phyloP scores from a whole-genome alignment of 2,797 vertebrate species.

The Helostoma temminkii region DNA sequence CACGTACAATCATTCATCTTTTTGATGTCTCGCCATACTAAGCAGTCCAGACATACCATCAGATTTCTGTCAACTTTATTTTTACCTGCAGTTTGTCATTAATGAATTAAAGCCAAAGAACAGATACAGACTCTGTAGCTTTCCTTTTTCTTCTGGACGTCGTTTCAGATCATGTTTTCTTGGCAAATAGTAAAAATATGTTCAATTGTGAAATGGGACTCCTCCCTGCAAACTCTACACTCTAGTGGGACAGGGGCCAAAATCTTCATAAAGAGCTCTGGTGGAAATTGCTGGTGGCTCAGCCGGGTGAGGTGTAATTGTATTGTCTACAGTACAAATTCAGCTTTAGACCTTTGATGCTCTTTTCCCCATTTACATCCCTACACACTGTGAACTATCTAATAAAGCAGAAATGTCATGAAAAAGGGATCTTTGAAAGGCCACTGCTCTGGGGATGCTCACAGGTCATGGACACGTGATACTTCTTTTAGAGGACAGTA shows the following conservation, averaged over 20 bases:
- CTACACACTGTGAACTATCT: neutral
- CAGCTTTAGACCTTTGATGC: conserved; percentile 19
- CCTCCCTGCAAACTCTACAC: neutral
- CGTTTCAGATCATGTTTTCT: conserved; percentile 37
- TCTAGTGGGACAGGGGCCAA: neutral
- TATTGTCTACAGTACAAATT: conserved; percentile 7
- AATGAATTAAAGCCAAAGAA: conserved; percentile 34
- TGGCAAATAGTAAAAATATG: conserved; percentile 26
- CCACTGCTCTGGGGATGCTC: neutral
- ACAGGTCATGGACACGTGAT: conserved; percentile 5
- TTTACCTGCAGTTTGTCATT: conserved; percentile 66
- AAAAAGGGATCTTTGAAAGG: conserved; percentile 27
- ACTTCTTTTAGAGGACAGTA: neutral
- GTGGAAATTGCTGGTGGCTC: conserved; percentile 1
- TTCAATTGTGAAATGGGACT: neutral
- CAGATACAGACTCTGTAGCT: neutral
- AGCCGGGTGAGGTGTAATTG: conserved; percentile 11
- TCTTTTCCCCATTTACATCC: conserved; percentile 5
- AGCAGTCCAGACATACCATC: conserved; percentile 63
- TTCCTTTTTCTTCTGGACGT: conserved; percentile 25
- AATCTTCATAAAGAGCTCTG: conserved; percentile 1
- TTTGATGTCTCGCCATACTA: conserved; percentile 42
- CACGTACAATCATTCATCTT: conserved; percentile 55
- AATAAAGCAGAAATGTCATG: conserved; percentile 27
- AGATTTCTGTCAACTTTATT: conserved; percentile 63